Evolutionary conservation across 2,113 vertebrate species (phyloP).

Genomic region (Eolophus roseicapilla): DNA sequence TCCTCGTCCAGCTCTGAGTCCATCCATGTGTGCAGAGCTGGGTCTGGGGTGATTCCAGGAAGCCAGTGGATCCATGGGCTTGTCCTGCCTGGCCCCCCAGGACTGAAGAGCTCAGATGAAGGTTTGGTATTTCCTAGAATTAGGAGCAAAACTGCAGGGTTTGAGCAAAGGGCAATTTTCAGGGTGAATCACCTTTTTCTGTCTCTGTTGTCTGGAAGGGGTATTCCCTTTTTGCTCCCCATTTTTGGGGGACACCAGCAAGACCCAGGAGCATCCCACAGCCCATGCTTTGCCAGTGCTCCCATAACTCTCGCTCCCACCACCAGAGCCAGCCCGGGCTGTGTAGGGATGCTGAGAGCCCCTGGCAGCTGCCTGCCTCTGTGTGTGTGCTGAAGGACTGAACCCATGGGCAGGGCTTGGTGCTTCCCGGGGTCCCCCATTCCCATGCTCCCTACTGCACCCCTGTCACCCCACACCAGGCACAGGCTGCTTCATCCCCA

Average conservation of each 20-base stretch:
- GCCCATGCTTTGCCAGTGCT: accelerated
- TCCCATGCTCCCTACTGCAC: accelerated
- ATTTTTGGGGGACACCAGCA: background rate
- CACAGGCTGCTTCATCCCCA: background rate
- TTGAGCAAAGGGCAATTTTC: background rate
- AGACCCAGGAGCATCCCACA: background rate
- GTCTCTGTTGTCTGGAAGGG: too few relatives aligned
- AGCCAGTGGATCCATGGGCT: background rate
- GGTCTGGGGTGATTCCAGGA: background rate
- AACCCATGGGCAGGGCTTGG: background rate
- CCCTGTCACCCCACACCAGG: background rate
- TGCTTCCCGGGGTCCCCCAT: background rate
- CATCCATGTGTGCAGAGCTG: accelerated
- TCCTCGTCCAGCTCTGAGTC: accelerated
- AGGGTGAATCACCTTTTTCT: background rate
- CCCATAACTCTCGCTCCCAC: accelerated
- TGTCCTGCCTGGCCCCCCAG: background rate
- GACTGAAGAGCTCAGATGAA: background rate
- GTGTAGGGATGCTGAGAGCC: background rate
- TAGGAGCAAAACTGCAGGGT: background rate
- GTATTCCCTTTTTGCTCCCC: background rate
- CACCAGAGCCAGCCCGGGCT: accelerated
- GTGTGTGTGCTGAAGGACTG: background rate
- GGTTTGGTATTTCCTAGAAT: background rate
- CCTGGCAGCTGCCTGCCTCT: background rate